phyloP scores from a whole-genome alignment of 2,888 invertebrate genomes.

The Rhopalosiphum nymphaeae region DNA sequence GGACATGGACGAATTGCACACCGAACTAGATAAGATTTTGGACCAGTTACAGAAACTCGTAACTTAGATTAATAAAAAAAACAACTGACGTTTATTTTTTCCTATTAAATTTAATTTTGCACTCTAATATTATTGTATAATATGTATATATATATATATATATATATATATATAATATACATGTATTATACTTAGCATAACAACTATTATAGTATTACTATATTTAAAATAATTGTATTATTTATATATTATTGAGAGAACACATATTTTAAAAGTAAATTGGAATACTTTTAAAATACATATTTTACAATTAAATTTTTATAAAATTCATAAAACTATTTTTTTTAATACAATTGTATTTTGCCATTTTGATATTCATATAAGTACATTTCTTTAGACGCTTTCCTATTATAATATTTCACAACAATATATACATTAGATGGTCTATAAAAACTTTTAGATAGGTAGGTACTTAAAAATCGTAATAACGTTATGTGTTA shows the following conservation, averaged over 20 bases:
- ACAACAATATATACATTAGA: background rate
- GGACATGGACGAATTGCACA: conserved; percentile 67
- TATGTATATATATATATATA: background rate
- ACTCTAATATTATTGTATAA: background rate
- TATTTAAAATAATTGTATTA: background rate
- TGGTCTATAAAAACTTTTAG: background rate
- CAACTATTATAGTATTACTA: background rate
- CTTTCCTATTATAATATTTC: background rate
- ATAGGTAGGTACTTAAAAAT: background rate
- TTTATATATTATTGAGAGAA: background rate
- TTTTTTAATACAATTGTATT: background rate
- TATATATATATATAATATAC: background rate
- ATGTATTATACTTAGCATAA: background rate
- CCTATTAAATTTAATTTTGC: conserved; percentile 48
- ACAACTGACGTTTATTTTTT: background rate
- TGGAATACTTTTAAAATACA: background rate
- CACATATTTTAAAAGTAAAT: background rate
- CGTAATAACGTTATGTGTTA: background rate
- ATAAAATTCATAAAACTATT: background rate
- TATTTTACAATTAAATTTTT: background rate
- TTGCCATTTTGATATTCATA: background rate
- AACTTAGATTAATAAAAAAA: background rate
- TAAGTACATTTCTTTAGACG: background rate
- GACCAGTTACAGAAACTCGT: conserved; percentile 80
- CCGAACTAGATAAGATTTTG: conserved; percentile 79